These are phyloP conservation scores for Micrastur ruficollis DNA, from an alignment of 2,797 vertebrate genomes.

Conservation along the genomic window DNA sequence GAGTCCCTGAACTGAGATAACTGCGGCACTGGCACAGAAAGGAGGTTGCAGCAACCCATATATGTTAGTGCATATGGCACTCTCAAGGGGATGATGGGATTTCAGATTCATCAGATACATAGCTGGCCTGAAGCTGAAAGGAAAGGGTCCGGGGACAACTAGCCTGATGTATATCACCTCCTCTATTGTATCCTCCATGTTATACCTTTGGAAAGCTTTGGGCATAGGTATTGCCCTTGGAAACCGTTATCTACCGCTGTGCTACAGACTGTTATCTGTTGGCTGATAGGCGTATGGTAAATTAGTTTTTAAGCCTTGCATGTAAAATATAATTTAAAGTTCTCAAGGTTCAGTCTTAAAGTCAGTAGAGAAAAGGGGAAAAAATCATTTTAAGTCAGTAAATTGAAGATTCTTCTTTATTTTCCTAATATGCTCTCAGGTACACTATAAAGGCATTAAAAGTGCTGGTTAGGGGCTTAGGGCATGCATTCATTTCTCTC, in stretches of 20 bases:
- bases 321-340: constrained; percentile 10
- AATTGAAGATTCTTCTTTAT: constrained; percentile 47
- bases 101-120: constrained; percentile 17
- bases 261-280: neutral
- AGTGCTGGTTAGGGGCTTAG: neutral
- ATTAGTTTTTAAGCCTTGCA: constrained; percentile 21
- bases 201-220: constrained; percentile 5
- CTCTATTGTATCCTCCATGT: neutral
- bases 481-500: constrained; percentile 20
- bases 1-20: constrained; percentile 43
- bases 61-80: neutral
- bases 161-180: constrained; percentile 37
- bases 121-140: neutral
- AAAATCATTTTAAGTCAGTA: neutral
- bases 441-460: neutral
- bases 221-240: neutral
- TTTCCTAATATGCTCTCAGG: constrained; percentile 23
- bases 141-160: neutral
- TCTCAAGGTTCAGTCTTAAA: constrained; percentile 2
- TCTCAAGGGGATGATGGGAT: neutral
- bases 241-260: neutral
- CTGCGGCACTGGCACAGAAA: neutral
- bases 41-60: neutral
- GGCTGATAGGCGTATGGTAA: neutral
- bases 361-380: neutral